Percentiles rank a stretch among this genome's conserved stretches.
These are phyloP conservation scores for Frieseomelitta varia DNA, from an alignment of 1,140 invertebrate species.

Conservation along the genomic window DNA sequence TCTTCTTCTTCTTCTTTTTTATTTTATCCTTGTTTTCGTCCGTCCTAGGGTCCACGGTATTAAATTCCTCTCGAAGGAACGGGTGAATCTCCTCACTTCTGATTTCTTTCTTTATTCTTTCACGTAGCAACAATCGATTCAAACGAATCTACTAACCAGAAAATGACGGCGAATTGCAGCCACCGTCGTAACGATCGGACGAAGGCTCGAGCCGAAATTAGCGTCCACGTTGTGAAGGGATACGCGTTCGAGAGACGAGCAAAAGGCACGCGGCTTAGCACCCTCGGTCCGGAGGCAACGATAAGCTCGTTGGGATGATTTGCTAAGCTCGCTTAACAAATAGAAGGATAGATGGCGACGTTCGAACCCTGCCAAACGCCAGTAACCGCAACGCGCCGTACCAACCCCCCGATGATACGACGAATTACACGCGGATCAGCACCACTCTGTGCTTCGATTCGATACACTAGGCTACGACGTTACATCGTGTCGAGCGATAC, in stretches of 20 bases:
- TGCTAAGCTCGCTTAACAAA: conserved; percentile 82
- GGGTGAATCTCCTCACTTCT: neutral
- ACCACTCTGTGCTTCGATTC: conserved; percentile 77
- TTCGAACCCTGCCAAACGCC: conserved; percentile 64
- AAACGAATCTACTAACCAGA: neutral
- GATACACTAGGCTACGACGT: conserved; percentile 74
- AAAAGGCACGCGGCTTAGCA: conserved; percentile 75
- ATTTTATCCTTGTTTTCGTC: neutral
- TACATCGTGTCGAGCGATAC: conserved; percentile 39
- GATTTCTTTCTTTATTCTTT: neutral
- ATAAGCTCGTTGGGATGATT: conserved; percentile 81
- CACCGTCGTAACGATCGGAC: neutral
- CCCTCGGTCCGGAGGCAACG: conserved; percentile 74
- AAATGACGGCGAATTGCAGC: too few species aligned
- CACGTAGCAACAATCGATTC: neutral
- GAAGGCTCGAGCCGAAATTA: conserved; percentile 56
- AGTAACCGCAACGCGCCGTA: conserved; percentile 49
- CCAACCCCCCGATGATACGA: conserved; percentile 64
- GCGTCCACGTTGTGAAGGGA: conserved; percentile 51
- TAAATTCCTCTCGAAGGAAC: neutral
- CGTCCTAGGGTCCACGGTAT: neutral
- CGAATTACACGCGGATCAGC: conserved; percentile 80
- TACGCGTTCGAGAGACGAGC: conserved; percentile 38
- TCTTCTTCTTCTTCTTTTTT: too few species aligned
- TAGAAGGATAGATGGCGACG: conserved; percentile 82